Evolutionary conservation across 2,888 invertebrate genomes (phyloP), one percentile per base, ranked within the genome.

Genomic region (Drosophila melanosoma): DNA sequence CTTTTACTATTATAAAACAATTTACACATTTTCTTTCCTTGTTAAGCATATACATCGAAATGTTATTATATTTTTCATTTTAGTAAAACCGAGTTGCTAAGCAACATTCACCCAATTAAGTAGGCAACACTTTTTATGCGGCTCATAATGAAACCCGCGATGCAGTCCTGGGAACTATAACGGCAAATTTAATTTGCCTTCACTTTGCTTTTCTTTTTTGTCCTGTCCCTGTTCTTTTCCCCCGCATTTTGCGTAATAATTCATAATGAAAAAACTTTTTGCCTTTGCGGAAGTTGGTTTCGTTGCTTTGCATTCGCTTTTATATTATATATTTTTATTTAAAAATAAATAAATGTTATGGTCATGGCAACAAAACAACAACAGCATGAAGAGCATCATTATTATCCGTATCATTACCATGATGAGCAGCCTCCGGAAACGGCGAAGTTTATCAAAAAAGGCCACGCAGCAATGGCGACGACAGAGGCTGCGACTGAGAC

Each of bases 401-500:
- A 75, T 73, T 56, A 81, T 69, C 64, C 59, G 78, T 48, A 69
- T 67, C 64, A 53, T 81, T 60, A 75, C 68, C 66, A 68, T 74
- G 57, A 64, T 62, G 69, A 67, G 66, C 56, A 38, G 60, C 54
- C 32, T 42, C 49, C 53, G 56, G 74, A 71, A 76, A 68, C 77
- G 81, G 78, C 77, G 89, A 92, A 91, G 92, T 91, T 92, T 91
- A 92, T 91, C 91, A 90, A 91, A 90, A 81, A 42, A 38, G 81
- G 78, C 76, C 75, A 82, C 74, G 69, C 75, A 80, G 80, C 85
- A 82, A 89, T 78, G 87, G 87, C 74, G 70, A 36, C 74, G 69
- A 45, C 66, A 36, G 57, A 58, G 70, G 15, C 45, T 45, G 57
- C 68, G 70, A 42, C 63, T 42, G 71, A 35, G 62, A 53, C 64